Evolutionary conservation across 2,797 vertebrate species (phyloP).

Genomic region (Heteromormyrus szaboi): DNA sequence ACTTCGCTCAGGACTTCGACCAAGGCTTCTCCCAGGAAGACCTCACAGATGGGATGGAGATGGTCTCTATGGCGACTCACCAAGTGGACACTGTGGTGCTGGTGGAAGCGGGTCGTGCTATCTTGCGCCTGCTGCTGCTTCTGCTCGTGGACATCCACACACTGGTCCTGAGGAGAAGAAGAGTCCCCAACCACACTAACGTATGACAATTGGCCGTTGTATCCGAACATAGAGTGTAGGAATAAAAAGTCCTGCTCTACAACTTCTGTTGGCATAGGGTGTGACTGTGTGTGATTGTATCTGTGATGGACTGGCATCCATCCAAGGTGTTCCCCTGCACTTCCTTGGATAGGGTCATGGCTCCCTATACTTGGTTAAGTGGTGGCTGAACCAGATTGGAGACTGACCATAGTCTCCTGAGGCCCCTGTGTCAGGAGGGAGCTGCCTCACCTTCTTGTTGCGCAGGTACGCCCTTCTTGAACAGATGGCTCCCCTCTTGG

Average conservation of each 20-base stretch:
- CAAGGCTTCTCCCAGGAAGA: background rate
- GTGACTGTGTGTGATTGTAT: background rate
- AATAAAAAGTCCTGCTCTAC: background rate
- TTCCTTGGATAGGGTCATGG: background rate
- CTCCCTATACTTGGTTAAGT: background rate
- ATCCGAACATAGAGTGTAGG: background rate
- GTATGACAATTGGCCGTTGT: background rate
- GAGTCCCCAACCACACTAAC: background rate
- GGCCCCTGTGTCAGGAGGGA: background rate
- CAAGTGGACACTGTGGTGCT: conserved; percentile 82
- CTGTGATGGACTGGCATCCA: background rate
- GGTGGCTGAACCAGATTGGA: background rate
- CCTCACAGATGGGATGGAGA: background rate
- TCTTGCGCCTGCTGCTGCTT: conserved; percentile 63
- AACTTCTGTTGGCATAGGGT: background rate
- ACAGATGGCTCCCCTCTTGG: conserved; percentile 75
- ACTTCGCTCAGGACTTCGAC: background rate
- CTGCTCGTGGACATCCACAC: conserved; percentile 69
- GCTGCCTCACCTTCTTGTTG: conserved; percentile 72
- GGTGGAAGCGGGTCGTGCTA: conserved; percentile 55
- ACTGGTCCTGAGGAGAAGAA: conserved; percentile 69
- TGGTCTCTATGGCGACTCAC: conserved; percentile 61
- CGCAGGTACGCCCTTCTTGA: conserved; percentile 77
- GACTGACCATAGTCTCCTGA: background rate
- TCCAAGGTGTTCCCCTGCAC: background rate